Percentiles rank a stretch among this genome's conserved stretches.
These are phyloP conservation scores for Caretta caretta DNA, from an alignment of 2,113 vertebrate species.

Conservation along the genomic window DNA sequence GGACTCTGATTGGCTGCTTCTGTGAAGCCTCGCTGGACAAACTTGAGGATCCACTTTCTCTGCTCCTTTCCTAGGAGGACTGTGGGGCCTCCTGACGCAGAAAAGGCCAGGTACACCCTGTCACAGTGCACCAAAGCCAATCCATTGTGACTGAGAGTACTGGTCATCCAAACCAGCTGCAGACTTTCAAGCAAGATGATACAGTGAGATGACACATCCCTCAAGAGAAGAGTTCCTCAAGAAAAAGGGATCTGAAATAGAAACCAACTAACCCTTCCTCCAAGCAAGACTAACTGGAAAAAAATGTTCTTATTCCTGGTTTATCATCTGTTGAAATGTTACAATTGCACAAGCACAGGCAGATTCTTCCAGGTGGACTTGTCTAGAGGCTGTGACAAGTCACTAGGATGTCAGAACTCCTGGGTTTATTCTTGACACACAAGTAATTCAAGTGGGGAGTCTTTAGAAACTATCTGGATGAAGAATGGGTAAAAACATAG, in stretches of 20 bases:
- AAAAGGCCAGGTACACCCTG: background rate
- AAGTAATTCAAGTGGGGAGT: background rate
- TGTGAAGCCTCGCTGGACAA: background rate
- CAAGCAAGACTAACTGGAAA: slow-evolving; percentile 7
- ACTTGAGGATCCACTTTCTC: background rate
- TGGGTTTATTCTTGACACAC: background rate
- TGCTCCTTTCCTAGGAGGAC: background rate
- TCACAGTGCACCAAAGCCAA: background rate
- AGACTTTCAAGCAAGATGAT: slow-evolving; percentile 46
- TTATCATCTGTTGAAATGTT: slow-evolving; percentile 50
- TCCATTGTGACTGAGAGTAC: slow-evolving; percentile 29
- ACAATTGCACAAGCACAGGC: slow-evolving; percentile 21
- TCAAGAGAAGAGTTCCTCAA: background rate
- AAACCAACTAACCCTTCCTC: slow-evolving; percentile 35
- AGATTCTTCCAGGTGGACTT: slow-evolving; percentile 30
- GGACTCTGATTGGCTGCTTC: background rate
- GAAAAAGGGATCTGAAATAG: slow-evolving; percentile 45
- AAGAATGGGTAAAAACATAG: background rate
- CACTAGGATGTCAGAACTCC: fast-evolving
- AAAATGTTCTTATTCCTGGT: background rate
- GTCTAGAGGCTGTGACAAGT: background rate
- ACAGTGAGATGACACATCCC: slow-evolving; percentile 11
- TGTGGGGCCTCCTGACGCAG: background rate
- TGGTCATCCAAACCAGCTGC: slow-evolving; percentile 20
- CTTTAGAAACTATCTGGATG: background rate